Evolutionary conservation across 2,888 invertebrate genomes (phyloP).

Genomic region (Lucinisca nassula): DNA sequence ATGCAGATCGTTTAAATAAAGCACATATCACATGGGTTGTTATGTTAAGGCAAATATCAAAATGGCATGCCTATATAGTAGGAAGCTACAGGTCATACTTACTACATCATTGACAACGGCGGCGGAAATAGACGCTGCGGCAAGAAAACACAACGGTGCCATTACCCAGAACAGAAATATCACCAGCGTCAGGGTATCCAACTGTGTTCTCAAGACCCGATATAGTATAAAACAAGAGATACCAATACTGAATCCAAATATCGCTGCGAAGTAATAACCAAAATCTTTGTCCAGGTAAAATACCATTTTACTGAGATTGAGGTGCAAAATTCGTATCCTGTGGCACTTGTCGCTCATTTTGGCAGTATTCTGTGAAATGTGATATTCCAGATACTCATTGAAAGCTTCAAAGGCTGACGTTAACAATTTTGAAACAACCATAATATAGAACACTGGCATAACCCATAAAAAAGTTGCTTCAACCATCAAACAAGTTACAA

Average conservation of each 20-base stretch:
- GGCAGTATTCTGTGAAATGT: background rate
- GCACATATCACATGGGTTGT: no score
- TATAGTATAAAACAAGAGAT: background rate
- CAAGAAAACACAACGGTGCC: background rate
- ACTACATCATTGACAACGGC: background rate
- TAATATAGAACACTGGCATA: background rate
- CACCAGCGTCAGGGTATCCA: slow-evolving; percentile 4
- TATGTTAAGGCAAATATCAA: no score
- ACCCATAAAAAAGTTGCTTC: background rate
- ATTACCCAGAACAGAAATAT: slow-evolving; percentile 42
- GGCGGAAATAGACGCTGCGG: background rate
- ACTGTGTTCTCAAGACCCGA: background rate
- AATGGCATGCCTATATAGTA: no score
- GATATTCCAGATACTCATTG: background rate
- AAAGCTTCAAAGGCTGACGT: background rate
- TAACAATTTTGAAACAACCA: background rate
- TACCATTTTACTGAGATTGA: slow-evolving; percentile 27
- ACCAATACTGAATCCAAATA: slow-evolving; percentile 22
- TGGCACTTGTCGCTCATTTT: background rate
- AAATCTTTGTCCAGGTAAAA: slow-evolving; percentile 17
- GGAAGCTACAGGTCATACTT: no score
- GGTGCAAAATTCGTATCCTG: slow-evolving; percentile 7
- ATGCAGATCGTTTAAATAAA: no score
- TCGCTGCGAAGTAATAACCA: background rate
- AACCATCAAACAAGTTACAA: background rate